phyloP scores from a whole-genome alignment of 2,797 vertebrate species.

The Eulemur rubriventer region DNA sequence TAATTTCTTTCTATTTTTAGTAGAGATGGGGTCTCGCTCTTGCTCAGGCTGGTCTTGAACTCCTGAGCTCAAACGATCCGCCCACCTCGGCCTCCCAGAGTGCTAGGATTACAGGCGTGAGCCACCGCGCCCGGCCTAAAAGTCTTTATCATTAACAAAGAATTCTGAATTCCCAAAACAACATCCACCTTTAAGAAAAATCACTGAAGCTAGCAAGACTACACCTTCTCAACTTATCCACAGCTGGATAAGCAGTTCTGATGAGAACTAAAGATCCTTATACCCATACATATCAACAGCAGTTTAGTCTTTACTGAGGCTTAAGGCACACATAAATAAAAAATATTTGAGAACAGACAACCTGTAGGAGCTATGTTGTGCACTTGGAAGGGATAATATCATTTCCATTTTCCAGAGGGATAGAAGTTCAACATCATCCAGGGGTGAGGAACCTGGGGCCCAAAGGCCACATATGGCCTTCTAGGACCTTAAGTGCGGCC shows the following conservation, averaged over 20 bases:
- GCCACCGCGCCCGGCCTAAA: no score
- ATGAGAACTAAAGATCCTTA: neutral
- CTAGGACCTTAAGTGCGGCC: no score
- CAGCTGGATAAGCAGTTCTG: neutral
- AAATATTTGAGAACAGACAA: neutral
- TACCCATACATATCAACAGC: neutral
- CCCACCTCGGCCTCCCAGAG: no score
- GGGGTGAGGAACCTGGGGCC: no score
- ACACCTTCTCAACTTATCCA: neutral
- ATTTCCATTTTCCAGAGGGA: neutral
- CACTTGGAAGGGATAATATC: neutral
- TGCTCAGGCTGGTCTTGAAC: no score
- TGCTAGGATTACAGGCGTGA: no score
- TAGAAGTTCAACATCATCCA: neutral
- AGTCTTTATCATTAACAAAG: constrained; percentile 28
- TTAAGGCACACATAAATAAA: neutral
- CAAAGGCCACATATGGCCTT: no score
- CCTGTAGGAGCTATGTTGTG: neutral
- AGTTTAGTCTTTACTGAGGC: constrained; percentile 4
- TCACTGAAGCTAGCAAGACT: neutral
- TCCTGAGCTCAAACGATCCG: no score
- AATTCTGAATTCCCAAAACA: constrained; percentile 27
- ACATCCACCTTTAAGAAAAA: neutral
- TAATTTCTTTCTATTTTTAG: no score
- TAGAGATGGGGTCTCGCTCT: no score